Percentiles rank a stretch among this genome's conserved stretches.
phyloP scores from a whole-genome alignment of 2,797 vertebrate genomes.

The Onychomys leucogaster region DNA sequence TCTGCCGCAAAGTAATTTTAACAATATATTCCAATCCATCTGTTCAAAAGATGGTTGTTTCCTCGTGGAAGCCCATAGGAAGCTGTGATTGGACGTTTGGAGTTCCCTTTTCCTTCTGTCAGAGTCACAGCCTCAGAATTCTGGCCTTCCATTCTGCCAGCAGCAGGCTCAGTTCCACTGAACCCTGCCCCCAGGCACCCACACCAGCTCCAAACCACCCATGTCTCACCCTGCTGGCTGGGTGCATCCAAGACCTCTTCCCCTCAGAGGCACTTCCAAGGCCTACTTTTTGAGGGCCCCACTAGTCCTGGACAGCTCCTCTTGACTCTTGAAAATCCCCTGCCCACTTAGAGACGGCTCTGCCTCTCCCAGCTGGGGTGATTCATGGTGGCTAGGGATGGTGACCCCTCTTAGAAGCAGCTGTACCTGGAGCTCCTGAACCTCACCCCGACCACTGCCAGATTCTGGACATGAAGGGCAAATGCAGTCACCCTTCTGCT shows the following conservation, averaged over 20 bases:
- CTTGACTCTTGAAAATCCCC: not conserved
- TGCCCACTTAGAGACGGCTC: not conserved
- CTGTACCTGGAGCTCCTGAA: rapidly evolving
- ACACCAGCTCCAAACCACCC: not conserved
- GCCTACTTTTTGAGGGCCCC: not conserved
- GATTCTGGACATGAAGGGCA: not conserved
- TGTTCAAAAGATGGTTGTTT: not conserved
- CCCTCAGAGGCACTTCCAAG: not conserved
- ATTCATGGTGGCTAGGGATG: not conserved
- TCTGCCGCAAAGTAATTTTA: not conserved
- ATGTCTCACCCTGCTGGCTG: not conserved
- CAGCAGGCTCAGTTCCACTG: not conserved
- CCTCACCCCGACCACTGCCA: not conserved
- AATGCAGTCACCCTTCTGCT: not conserved
- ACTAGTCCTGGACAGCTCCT: not conserved
- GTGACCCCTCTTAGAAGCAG: not conserved
- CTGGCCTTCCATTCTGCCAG: not conserved
- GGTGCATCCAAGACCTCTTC: not conserved
- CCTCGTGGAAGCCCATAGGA: not conserved
- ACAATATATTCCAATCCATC: not conserved
- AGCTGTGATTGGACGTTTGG: not conserved
- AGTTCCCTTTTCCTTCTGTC: not conserved
- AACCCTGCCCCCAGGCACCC: not conserved
- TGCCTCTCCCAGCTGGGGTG: not conserved
- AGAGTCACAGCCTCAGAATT: not conserved